A percentile compares a stretch with the other conserved stretches of the same genome.
Evolutionary conservation across 2,113 vertebrate species (phyloP).

Genomic region (Puffinus mauretanicus): DNA sequence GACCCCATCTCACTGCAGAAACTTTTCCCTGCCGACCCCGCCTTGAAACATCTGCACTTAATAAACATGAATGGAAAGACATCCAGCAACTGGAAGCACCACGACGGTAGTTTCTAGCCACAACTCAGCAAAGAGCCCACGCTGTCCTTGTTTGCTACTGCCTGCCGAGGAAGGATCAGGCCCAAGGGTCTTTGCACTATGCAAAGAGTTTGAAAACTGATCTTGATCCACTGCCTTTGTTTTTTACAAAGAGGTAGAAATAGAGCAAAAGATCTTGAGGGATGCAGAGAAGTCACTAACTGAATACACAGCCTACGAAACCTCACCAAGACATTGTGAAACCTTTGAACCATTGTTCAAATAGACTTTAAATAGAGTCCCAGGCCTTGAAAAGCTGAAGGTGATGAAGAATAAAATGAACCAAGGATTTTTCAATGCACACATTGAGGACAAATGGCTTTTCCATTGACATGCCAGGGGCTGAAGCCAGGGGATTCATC

Average conservation of each 20-base stretch:
- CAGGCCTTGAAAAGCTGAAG: neutral
- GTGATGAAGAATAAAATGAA: neutral
- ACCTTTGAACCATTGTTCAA: neutral
- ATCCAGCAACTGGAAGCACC: neutral
- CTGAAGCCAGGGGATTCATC: constrained; percentile 23
- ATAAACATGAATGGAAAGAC: neutral
- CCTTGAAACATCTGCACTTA: neutral
- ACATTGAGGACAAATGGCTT: constrained; percentile 24
- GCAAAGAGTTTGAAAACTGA: neutral
- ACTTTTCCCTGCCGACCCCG: neutral
- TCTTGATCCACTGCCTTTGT: neutral
- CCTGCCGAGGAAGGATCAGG: neutral
- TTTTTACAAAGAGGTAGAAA: neutral
- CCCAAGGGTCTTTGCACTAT: neutral
- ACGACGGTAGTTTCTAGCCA: neutral
- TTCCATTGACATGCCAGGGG: neutral
- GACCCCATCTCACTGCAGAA: neutral
- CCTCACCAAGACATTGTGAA: neutral
- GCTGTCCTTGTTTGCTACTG: neutral
- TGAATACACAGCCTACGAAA: neutral
- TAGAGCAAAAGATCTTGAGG: neutral
- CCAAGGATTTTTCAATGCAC: neutral
- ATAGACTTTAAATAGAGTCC: neutral
- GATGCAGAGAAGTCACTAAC: neutral
- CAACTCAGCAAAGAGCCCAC: neutral